Conservation (phyloP, 2,797 vertebrate genomes). For the Tamandua tetradactyla region DNA sequence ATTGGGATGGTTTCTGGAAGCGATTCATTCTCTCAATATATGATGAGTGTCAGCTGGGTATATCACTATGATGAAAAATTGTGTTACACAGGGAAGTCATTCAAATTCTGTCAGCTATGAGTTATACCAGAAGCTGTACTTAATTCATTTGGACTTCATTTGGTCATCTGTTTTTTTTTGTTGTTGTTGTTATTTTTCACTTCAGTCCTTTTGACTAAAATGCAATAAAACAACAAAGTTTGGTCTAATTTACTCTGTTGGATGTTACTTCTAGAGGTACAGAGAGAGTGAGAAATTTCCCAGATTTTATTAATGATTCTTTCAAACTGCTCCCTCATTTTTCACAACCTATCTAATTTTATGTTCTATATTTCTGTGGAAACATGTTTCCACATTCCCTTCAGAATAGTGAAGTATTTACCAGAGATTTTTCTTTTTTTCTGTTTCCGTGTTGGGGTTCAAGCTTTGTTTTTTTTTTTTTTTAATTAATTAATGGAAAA, state of each 20-base stretch:
- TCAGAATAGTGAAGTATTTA: conserved; percentile 19
- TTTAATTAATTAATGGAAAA: too few species aligned
- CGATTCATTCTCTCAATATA: neutral
- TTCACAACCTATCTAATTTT: conserved; percentile 30
- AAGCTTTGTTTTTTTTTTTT: conserved; percentile 44
- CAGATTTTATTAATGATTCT: conserved; percentile 40
- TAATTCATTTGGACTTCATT: conserved; percentile 16
- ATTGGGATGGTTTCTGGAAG: neutral
- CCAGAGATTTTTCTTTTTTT: neutral
- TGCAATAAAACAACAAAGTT: conserved; percentile 12
- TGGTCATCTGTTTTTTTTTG: neutral
- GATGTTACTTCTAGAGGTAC: conserved; percentile 6
- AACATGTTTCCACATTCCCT: neutral
- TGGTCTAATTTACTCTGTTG: conserved; percentile 27
- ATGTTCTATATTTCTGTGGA: conserved; percentile 5
- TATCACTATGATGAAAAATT: neutral
- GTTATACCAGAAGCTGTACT: neutral
- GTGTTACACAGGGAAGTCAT: neutral
- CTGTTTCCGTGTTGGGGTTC: neutral
- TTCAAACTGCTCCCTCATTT: conserved; percentile 50
- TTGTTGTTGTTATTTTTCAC: neutral
- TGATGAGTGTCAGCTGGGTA: neutral
- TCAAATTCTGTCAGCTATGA: conserved; percentile 16
- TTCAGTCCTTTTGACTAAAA: neutral
- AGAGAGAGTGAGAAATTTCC: neutral